Percentiles rank a stretch among this genome's conserved stretches.
Conservation (phyloP, 2,113 vertebrate species). For the Macrotus californicus region DNA sequence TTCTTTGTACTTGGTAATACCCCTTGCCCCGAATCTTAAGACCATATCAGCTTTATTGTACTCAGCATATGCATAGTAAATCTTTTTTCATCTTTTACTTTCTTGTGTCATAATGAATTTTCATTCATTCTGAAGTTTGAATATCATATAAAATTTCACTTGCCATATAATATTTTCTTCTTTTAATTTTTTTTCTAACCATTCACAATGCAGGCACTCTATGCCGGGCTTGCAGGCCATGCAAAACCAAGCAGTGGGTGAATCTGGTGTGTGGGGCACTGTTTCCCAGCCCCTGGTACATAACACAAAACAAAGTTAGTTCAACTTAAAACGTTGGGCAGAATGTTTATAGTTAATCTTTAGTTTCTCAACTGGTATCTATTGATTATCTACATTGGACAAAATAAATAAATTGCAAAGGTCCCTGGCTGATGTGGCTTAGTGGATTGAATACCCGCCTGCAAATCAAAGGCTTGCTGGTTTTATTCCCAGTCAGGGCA, state of each 20-base stretch:
- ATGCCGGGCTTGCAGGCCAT: neutral
- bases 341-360: neutral
- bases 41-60: neutral
- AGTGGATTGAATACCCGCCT: too few relatives aligned
- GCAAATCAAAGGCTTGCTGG: too few relatives aligned
- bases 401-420: neutral
- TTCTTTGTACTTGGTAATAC: neutral
- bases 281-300: accelerated
- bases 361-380: neutral
- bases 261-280: neutral
- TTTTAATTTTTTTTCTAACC: neutral
- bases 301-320: neutral
- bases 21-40: neutral
- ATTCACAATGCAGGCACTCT: neutral
- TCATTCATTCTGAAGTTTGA: neutral
- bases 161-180: neutral
- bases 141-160: neutral
- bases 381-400: neutral
- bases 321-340: neutral
- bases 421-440: too few relatives aligned
- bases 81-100: neutral
- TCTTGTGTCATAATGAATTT: neutral
- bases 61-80: neutral
- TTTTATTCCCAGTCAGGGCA: too few relatives aligned
- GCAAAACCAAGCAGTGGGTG: neutral